These are phyloP conservation scores for Gallinago undulata DNA, from an alignment of 2,113 vertebrate species.

Conservation along the genomic window DNA sequence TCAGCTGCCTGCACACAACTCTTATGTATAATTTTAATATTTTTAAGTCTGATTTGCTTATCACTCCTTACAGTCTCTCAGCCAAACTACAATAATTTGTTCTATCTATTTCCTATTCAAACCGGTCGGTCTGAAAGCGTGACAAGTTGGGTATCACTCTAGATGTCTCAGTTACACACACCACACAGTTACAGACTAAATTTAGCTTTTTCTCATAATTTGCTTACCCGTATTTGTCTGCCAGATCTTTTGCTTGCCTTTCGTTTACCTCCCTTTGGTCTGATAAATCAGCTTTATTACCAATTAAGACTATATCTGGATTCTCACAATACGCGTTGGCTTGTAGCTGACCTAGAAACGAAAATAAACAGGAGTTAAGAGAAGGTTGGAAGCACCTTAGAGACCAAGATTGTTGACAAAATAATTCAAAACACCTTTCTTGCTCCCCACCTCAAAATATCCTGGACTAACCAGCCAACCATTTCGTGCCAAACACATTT, in stretches of 20 bases:
- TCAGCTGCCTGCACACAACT: neutral
- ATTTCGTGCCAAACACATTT: neutral
- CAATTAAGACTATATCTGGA: conserved; percentile 93
- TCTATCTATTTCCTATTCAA: neutral
- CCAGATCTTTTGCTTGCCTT: conserved; percentile 90
- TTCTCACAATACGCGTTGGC: conserved; percentile 96
- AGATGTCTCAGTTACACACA: neutral
- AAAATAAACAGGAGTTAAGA: neutral
- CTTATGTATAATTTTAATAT: too few species aligned
- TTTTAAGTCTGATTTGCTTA: neutral
- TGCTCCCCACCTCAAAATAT: neutral
- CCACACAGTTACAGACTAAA: neutral
- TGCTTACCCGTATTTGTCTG: conserved; percentile 90
- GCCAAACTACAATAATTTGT: neutral
- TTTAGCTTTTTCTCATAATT: neutral
- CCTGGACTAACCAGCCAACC: neutral
- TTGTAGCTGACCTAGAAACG: conserved; percentile 86
- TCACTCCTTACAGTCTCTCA: too few species aligned
- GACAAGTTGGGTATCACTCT: too few species aligned
- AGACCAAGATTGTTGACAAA: neutral
- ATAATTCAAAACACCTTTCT: neutral
- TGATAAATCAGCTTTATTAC: conserved; percentile 91
- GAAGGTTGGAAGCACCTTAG: neutral
- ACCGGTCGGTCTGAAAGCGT: fast-evolving
- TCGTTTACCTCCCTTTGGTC: conserved; percentile 94